Evolutionary conservation across 2,888 invertebrate genomes (phyloP), one percentile per base, ranked within the genome.

Genomic region (Archaeoteleia sp.): DNA sequence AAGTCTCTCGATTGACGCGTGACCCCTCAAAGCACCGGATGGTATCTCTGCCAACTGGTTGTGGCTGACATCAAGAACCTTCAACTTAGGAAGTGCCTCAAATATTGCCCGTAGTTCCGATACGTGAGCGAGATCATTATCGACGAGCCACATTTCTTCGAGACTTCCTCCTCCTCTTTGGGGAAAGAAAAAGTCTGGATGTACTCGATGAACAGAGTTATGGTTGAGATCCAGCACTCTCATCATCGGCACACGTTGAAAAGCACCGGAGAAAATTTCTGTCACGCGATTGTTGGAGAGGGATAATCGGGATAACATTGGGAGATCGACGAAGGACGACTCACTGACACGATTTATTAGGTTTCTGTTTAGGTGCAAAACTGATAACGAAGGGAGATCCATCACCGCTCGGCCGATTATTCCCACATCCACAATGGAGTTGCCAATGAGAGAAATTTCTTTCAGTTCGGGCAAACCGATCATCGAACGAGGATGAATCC

Each of bases 31-130:
- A 0, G 92, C 90, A 0, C 94, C 95, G 78, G 91, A 91, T 2
- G 93, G 92, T 70, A 95, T 91, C 71, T 92, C 91, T 74, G 90
- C 90, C 10, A 96, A 82, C 71, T 90, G 89, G 85, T 96, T 96
- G 70, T 90, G 88, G 78, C 94, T 94, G 81, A 93, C 87, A 77
- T 95, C 95, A 43, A 96, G 87, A 79, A 92, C 92, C 49, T 91
- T 91, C 5, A 96, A 83, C 14, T 92, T 88, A 0, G 95, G 95
- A 62, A 95, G 82, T 0, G 94, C 91, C 72, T 94, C 93, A 10
- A 95, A 85, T 55, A 95, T 85, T 0, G 94, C 90, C 70, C 92
- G 87, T 54, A 95, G 85, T 78, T 93, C 94, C 8, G 90, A 90
- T 46, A 94, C 90, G 74, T 93, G 91, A 74, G 89, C 90, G 12